These are phyloP conservation scores for Amblyopsis hoosieri DNA, from an alignment of 2,797 vertebrate species.

Conservation along the genomic window DNA sequence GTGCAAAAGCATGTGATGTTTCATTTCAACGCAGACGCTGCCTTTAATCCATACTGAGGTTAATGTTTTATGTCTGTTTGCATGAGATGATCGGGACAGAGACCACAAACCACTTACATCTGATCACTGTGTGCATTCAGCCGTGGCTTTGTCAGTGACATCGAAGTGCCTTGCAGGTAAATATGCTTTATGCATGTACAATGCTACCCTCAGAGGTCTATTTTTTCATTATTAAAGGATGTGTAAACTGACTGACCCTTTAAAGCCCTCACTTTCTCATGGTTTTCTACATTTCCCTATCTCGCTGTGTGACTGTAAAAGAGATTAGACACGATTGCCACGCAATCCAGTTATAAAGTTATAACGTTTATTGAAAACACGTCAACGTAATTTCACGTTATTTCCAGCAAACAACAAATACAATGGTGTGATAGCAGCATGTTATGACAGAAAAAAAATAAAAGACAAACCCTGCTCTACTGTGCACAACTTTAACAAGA, in stretches of 20 bases:
- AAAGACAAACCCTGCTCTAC: conserved; percentile 20
- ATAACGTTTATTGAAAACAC: conserved; percentile 44
- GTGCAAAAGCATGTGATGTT: conserved; percentile 28
- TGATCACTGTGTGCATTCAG: conserved; percentile 40
- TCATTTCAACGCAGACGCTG: conserved; percentile 36
- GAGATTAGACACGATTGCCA: conserved; percentile 2
- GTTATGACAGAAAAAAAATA: conserved; percentile 30
- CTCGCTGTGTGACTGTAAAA: not conserved
- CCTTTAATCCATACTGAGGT: conserved; percentile 40
- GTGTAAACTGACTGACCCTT: conserved; percentile 49
- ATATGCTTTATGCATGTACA: conserved; percentile 68
- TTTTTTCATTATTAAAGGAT: conserved; percentile 79
- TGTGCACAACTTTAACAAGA: conserved; percentile 22
- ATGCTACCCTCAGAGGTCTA: conserved; percentile 72
- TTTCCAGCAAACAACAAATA: conserved; percentile 24
- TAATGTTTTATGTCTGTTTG: conserved; percentile 48
- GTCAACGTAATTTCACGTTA: conserved; percentile 37
- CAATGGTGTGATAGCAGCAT: conserved; percentile 52
- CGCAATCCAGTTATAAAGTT: conserved; percentile 11
- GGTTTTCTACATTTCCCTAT: not conserved
- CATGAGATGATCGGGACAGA: conserved; percentile 59
- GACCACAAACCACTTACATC: conserved; percentile 42
- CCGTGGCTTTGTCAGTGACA: conserved; percentile 33
- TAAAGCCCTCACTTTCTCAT: not conserved
- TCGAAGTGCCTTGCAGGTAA: conserved; percentile 52